phyloP scores from a whole-genome alignment of 2,113 vertebrate genomes.

The Ictalurus furcatus region DNA sequence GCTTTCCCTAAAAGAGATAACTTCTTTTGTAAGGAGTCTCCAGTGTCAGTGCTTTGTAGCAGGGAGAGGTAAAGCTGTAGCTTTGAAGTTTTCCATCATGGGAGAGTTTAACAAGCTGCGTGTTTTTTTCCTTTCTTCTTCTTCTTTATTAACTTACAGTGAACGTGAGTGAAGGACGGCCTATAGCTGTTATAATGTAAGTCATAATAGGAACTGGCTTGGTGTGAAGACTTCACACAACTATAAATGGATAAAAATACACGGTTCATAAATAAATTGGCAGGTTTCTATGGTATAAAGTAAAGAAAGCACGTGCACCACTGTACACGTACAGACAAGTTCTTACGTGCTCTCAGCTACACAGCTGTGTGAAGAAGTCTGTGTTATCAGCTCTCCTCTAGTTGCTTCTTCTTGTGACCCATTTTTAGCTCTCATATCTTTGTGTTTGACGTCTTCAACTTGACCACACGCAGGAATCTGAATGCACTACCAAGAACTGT shows the following conservation, averaged over 20 bases:
- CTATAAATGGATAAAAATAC: not conserved
- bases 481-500: not conserved
- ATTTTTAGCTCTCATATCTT: slow-evolving; percentile 37
- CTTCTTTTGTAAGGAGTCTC: not conserved
- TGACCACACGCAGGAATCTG: not conserved
- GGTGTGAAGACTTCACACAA: not conserved
- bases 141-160: not conserved
- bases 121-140: too few species aligned
- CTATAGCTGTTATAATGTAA: not conserved
- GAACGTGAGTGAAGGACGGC: not conserved
- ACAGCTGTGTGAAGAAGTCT: not conserved
- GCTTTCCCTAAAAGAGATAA: not conserved
- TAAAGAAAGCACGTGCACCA: not conserved
- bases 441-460: not conserved
- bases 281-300: not conserved
- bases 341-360: not conserved
- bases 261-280: not conserved
- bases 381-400: not conserved
- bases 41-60: not conserved
- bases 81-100: not conserved
- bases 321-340: not conserved
- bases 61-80: not conserved
- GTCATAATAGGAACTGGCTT: not conserved
- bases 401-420: slow-evolving; percentile 10
- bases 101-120: not conserved